Evolutionary conservation across 2,797 vertebrate species (phyloP).

Genomic region (Picus viridis): DNA sequence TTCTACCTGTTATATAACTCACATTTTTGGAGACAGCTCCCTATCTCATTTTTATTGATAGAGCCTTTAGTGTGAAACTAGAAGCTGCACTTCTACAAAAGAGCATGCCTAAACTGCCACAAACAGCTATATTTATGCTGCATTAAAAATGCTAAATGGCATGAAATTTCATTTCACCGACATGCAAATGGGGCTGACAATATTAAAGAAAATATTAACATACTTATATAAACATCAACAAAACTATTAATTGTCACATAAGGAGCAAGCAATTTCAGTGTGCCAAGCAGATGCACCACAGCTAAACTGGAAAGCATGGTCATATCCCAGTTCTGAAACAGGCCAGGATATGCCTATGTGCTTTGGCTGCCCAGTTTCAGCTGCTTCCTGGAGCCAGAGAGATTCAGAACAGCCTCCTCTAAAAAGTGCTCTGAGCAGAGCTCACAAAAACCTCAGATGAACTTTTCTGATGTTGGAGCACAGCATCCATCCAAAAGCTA

Average conservation of each 20-base stretch:
- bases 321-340: not conserved
- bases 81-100: not conserved
- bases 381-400: not conserved
- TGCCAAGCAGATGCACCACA: constrained; percentile 6
- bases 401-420: not conserved
- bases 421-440: not conserved
- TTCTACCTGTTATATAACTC: constrained; percentile 39
- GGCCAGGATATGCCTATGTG: rapidly evolving
- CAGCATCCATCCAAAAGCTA: not conserved
- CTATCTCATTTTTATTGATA: constrained; percentile 1
- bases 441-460: not conserved
- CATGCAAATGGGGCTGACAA: not conserved
- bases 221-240: not conserved
- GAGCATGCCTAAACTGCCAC: not conserved
- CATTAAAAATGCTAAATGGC: not conserved
- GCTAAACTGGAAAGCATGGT: not conserved
- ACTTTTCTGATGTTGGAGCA: not conserved
- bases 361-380: not conserved
- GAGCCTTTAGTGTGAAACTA: not conserved
- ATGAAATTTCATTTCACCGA: not conserved
- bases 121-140: not conserved
- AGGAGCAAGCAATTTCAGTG: not conserved
- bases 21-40: constrained; percentile 18
- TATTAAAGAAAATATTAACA: not conserved
- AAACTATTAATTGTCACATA: constrained; percentile 21